phyloP scores from a whole-genome alignment of 2,888 invertebrate species.

The Ennomos erosarius region DNA sequence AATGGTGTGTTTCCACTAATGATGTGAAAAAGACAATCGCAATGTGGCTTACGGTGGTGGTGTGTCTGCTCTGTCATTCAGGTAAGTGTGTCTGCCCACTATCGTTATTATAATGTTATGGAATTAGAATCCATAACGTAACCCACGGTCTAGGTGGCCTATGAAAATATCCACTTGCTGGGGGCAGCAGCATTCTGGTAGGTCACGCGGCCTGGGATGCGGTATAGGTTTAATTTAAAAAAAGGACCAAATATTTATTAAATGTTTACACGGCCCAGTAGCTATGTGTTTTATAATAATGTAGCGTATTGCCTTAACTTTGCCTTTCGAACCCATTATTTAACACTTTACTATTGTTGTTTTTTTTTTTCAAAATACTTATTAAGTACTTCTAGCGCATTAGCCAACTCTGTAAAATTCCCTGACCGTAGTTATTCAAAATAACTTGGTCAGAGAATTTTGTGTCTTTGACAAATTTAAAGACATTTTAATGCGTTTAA shows the following conservation, averaged over 20 bases:
- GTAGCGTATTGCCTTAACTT: too few species aligned
- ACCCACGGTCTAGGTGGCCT: too few species aligned
- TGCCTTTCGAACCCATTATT: too few species aligned
- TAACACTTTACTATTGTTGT: neutral
- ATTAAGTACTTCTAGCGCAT: constrained; percentile 2
- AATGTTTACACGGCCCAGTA: too few species aligned
- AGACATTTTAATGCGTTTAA: constrained; percentile 17
- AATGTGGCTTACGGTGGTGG: constrained; percentile 73
- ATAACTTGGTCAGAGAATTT: neutral
- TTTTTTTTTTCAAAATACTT: neutral
- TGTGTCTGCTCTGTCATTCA: constrained; percentile 70
- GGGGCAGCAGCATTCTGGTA: too few species aligned
- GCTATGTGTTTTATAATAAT: too few species aligned
- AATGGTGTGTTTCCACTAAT: constrained; percentile 56
- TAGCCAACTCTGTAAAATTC: constrained; percentile 20
- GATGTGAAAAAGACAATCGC: constrained; percentile 73
- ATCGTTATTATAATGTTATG: neutral
- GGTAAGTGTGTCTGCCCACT: constrained; percentile 59
- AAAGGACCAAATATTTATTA: too few species aligned
- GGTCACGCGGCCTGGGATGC: too few species aligned
- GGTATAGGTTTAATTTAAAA: too few species aligned
- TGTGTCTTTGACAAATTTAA: constrained; percentile 22
- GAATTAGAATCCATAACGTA: neutral
- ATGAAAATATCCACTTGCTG: too few species aligned
- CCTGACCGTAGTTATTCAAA: constrained; percentile 6